A percentile compares a stretch with the other conserved stretches of the same genome.
Conservation (phyloP, 2,797 vertebrate genomes). For the Mionectes olivaceus region DNA sequence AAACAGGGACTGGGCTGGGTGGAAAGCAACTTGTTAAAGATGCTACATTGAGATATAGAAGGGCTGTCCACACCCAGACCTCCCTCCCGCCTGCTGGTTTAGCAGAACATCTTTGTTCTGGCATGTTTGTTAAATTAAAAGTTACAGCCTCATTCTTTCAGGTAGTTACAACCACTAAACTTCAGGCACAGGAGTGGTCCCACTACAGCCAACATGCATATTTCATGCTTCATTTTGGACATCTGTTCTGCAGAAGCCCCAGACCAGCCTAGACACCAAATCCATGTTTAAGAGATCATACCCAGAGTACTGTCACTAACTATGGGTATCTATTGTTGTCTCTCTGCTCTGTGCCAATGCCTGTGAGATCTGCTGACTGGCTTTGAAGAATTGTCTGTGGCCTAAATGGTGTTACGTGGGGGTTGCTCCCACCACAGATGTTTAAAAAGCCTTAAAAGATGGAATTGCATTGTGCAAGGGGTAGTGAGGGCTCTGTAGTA, state of each 20-base stretch:
- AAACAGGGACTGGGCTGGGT: background rate
- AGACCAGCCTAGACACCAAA: background rate
- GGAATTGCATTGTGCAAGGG: fast-evolving
- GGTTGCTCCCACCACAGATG: fast-evolving
- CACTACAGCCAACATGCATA: background rate
- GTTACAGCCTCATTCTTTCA: background rate
- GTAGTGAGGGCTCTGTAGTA: fast-evolving
- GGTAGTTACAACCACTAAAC: background rate
- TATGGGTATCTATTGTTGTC: fast-evolving
- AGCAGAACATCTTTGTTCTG: background rate
- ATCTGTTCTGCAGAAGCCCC: background rate
- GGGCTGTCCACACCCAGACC: background rate
- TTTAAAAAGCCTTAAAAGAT: background rate
- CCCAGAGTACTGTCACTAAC: background rate
- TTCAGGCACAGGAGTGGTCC: fast-evolving
- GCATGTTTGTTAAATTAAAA: background rate
- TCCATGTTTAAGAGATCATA: background rate
- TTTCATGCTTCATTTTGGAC: background rate
- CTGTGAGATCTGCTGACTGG: fast-evolving
- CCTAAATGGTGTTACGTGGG: background rate
- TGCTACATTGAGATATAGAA: background rate
- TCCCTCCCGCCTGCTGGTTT: background rate
- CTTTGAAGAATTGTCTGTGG: background rate
- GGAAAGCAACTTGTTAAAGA: background rate
- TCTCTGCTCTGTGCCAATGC: background rate